Base-by-base conservation (phyloP, 2,113 vertebrate genomes). In the Xiphias gladius region DNA sequence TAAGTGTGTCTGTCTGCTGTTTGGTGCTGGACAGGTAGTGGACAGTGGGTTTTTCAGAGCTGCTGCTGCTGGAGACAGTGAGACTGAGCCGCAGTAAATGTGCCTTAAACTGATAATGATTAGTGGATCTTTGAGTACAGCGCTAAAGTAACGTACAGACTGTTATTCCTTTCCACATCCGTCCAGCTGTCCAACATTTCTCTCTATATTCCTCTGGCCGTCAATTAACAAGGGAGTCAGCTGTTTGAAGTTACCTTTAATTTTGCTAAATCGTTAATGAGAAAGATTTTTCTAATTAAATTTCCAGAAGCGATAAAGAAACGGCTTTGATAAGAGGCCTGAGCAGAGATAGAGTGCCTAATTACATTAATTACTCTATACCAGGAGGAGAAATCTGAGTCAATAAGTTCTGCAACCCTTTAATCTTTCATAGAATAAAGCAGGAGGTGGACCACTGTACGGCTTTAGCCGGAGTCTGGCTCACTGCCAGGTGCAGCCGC, bases 201-300 rank as follows among this genome's bases (percentile, higher is more conserved):
- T 24, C 55, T 58, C 22, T 24, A 35, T 16, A 12, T 22, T 39
- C 66, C 62, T 68, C 79, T 20, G 26, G 68, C 66, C 73, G 63
- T 63, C 46, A 32, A 43, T 54, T 54, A 75, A 64, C 67, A 41
- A 79, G 81, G 70, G 89, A 86, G 41, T 73, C 54, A 66, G 50
- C 67, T 68, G 65, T 20, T 32, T 70, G 61, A 84, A 84, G 83
- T 82, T 81, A 75, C 89, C 76, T 85, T 86, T 69, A 50, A 84
- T 82, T 88, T 69, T 59, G 71, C 77, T 41, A 75, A 85, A 85
- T 71, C 78, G 63, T 89, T 92, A 91, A 93, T 84, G 85, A 83
- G 79, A 89, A 83, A 73, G 59, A 86, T 83, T 81, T 83, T 91
- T 84, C 83, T 87, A 91, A 93, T 94, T 89, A 87, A 86, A 91